Base-by-base conservation (phyloP, 1,140 invertebrate genomes). In the Atopsyche davidsoni region DNA sequence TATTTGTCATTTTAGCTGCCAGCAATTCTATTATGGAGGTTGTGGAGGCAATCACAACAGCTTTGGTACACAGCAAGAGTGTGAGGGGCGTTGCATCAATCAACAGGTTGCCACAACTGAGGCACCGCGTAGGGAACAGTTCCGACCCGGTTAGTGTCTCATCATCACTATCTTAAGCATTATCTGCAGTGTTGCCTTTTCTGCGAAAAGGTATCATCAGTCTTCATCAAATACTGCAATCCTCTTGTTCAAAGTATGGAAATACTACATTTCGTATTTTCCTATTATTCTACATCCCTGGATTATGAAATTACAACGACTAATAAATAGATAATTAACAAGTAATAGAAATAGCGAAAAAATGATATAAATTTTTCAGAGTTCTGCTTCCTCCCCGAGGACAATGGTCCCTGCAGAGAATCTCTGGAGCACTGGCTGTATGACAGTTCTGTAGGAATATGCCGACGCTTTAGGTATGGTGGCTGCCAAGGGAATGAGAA, bases 401-500 rank as follows among this genome's bases (percentile, higher is more conserved):
- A 88, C 21, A 62, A 72, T 1, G 92, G 92, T 1, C 75, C 79
- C 0, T 95, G 91, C 62, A 63, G 72, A 3, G 69, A 76, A 24
- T 64, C 69, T 40, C 58, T 68, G 49, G 63, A 72, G 1, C 79
- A 82, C 41, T 96, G 85, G 83, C 85, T 79, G 65, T 96, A 92
- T 66, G 86, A 95, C 63, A 76, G 77, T 14, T 58, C 67, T 23
- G 76, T 83, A 28, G 89, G 89, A 21, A 73, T 82, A 11, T 97
- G 94, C 66, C 81, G 82, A 48, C 77, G 82, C 54, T 96, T 96
- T 68, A 68, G 76, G 3, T 96, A 87, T 59, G 79, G 82, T 0
- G 91, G 91, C 36, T 95, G 91, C 61, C 81, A 79, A 9, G 89
- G 89, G 34, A 96, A 96, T 65, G 73, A 76, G 43, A 96, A 97